Conservation (phyloP, 2,113 vertebrate species). For the Struthio camelus region DNA sequence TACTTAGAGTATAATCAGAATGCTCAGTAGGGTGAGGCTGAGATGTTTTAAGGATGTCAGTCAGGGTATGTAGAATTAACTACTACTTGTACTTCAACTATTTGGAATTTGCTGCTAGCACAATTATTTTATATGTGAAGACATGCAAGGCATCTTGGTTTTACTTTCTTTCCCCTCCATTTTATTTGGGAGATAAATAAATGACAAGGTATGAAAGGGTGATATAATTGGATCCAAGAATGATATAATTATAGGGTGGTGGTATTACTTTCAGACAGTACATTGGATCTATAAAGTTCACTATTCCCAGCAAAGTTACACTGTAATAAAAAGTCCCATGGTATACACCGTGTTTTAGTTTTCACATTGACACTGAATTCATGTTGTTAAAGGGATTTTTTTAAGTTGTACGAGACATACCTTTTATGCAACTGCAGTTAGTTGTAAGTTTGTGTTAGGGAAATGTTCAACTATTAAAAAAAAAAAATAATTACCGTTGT, state of each 20-base stretch:
- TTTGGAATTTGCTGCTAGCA: background rate
- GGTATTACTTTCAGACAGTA: background rate
- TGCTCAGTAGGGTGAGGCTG: background rate
- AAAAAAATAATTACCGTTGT: background rate
- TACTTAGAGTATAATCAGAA: background rate
- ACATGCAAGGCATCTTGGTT: background rate
- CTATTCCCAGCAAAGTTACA: background rate
- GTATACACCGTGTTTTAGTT: background rate
- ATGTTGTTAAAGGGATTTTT: background rate
- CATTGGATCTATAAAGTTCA: background rate
- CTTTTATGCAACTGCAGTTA: background rate
- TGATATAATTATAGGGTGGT: background rate
- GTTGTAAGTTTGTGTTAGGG: background rate
- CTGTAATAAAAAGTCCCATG: background rate
- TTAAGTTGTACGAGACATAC: background rate
- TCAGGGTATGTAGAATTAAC: background rate
- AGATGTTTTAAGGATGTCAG: too few relatives aligned
- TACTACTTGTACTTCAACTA: background rate
- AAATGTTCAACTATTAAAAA: background rate
- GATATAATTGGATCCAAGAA: background rate
- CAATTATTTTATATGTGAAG: background rate
- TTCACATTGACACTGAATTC: background rate
- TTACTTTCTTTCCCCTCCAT: background rate
- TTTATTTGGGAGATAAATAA: background rate
- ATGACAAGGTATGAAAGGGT: background rate